phyloP scores from a whole-genome alignment of 2,888 invertebrate species.

The Lysandra coridon region DNA sequence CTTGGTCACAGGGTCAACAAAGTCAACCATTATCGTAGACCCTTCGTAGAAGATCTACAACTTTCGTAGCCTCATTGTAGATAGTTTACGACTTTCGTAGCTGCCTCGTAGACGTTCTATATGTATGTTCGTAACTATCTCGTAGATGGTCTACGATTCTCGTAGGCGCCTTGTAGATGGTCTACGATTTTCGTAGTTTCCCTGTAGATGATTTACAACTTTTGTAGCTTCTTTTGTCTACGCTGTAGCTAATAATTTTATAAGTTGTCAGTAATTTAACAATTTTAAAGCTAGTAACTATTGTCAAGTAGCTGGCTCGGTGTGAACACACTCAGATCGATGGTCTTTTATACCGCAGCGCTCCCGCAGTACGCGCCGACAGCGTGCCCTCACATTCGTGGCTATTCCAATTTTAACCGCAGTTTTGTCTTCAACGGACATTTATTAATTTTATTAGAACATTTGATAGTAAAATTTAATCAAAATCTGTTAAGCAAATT shows the following conservation, averaged over 20 bases:
- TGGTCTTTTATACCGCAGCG: slow-evolving; percentile 58
- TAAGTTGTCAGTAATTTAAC: neutral
- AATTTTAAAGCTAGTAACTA: neutral
- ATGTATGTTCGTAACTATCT: neutral
- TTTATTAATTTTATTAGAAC: neutral
- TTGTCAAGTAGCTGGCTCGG: slow-evolving; percentile 44
- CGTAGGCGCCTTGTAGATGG: no score
- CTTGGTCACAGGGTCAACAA: no score
- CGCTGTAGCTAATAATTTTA: neutral
- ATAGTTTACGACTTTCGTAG: neutral
- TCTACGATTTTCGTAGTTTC: no score
- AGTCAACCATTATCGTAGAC: neutral
- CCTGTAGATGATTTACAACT: no score
- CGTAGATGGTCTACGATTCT: neutral
- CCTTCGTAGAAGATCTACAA: neutral
- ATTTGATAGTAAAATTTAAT: no score
- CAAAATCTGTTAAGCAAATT: no score
- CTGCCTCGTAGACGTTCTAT: neutral
- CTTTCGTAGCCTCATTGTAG: neutral
- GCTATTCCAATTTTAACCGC: slow-evolving; percentile 15
- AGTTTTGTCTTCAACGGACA: neutral
- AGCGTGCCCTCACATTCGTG: slow-evolving; percentile 37
- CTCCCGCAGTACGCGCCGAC: slow-evolving; percentile 44
- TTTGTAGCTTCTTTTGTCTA: no score
- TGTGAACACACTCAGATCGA: slow-evolving; percentile 58